phyloP scores from a whole-genome alignment of 2,797 vertebrate species.

The Neostethus bicornis region DNA sequence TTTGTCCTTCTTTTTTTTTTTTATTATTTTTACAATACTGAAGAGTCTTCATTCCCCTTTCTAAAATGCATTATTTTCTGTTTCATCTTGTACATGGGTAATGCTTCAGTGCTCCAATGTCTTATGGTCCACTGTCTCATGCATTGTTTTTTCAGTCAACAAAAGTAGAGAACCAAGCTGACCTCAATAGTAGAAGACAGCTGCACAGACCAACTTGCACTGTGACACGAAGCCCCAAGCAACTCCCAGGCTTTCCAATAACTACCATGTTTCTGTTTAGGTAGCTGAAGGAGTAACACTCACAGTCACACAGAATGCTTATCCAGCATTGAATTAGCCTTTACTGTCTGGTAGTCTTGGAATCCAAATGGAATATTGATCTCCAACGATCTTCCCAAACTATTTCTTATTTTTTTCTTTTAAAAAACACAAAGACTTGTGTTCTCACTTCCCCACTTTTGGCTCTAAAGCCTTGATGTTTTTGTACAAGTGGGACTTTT shows the following conservation, averaged over 20 bases:
- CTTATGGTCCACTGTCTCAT: constrained; percentile 51
- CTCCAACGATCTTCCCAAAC: constrained; percentile 66
- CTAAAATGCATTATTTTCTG: constrained; percentile 6
- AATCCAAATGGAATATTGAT: constrained; percentile 78
- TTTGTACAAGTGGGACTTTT: constrained; percentile 65
- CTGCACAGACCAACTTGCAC: constrained; percentile 62
- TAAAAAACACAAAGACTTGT: constrained; percentile 59
- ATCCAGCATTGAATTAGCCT: constrained; percentile 73
- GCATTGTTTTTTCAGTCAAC: constrained; percentile 53
- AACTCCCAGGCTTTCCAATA: constrained; percentile 67
- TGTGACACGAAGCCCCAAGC: constrained; percentile 68
- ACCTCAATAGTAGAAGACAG: constrained; percentile 74
- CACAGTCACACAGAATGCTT: constrained; percentile 57
- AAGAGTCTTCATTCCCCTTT: background rate
- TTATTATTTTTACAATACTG: background rate
- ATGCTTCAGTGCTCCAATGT: constrained; percentile 24
- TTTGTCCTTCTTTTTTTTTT: background rate
- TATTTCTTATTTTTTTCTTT: constrained; percentile 67
- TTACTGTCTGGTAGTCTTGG: constrained; percentile 62
- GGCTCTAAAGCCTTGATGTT: constrained; percentile 61
- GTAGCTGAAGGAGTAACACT: constrained; percentile 57
- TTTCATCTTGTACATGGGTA: constrained; percentile 12
- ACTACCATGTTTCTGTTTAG: constrained; percentile 57
- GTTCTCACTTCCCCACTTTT: constrained; percentile 38
- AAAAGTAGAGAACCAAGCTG: constrained; percentile 55